A percentile compares a stretch with the other conserved stretches of the same genome.
phyloP scores from a whole-genome alignment of 2,888 invertebrate genomes.

The Drosophila putrida region DNA sequence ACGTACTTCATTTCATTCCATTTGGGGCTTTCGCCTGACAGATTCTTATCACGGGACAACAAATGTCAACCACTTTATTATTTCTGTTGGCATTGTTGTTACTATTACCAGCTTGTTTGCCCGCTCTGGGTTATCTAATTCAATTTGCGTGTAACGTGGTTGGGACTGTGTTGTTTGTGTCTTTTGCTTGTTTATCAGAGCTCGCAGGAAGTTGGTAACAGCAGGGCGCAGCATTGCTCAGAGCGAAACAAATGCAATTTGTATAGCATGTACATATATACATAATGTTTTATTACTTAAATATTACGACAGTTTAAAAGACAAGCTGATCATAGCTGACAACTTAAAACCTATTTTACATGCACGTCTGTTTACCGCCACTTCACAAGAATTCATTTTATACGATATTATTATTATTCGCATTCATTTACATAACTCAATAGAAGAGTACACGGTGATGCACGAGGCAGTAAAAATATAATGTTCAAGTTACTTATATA shows the following conservation, averaged over 20 bases:
- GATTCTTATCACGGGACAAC: constrained; percentile 63
- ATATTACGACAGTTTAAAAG: constrained; percentile 67
- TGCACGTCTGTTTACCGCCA: constrained; percentile 77
- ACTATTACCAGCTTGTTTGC: constrained; percentile 21
- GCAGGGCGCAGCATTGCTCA: background rate
- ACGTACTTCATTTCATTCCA: constrained; percentile 29
- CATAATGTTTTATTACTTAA: constrained; percentile 74
- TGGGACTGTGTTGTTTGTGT: constrained; percentile 20
- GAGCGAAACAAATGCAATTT: constrained; percentile 33
- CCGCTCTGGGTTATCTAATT: constrained; percentile 69
- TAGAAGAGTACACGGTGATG: constrained; percentile 19
- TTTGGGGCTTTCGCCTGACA: constrained; percentile 34
- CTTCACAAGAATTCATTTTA: constrained; percentile 33
- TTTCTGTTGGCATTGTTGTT: constrained; percentile 12
- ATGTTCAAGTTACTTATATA: constrained; percentile 34
- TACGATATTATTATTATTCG: constrained; percentile 14
- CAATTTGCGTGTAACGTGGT: constrained; percentile 60
- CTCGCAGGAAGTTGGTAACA: constrained; percentile 41
- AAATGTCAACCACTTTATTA: constrained; percentile 48
- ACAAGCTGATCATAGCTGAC: constrained; percentile 61
- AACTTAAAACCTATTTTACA: constrained; percentile 73
- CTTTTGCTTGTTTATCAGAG: constrained; percentile 55
- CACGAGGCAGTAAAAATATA: constrained; percentile 13
- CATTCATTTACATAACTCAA: constrained; percentile 68
- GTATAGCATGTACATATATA: constrained; percentile 41